Conservation (phyloP, 1,140 invertebrate genomes). For the Drosophila cardini region DNA sequence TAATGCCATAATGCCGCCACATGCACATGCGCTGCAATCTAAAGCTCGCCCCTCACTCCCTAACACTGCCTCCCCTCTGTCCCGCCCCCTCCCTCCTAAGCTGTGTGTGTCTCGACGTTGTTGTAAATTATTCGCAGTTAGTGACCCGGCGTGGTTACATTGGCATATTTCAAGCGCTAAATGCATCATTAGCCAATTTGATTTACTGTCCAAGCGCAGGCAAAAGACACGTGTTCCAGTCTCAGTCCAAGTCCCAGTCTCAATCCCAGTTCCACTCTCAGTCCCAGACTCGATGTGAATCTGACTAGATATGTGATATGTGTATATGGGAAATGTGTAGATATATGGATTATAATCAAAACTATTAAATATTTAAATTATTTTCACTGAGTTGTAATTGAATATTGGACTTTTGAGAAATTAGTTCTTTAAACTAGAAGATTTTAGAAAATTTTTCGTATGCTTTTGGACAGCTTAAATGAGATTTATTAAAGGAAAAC, state of each 20-base stretch:
- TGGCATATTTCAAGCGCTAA: conserved; percentile 82
- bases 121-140: conserved; percentile 80
- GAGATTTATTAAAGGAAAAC: too few relatives aligned
- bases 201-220: conserved; percentile 57
- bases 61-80: neutral
- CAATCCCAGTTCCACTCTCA: too few relatives aligned
- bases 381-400: too few relatives aligned
- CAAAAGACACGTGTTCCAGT: conserved; percentile 57
- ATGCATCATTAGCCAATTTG: conserved; percentile 80
- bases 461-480: too few relatives aligned
- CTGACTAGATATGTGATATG: neutral
- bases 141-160: conserved; percentile 76
- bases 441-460: too few relatives aligned
- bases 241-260: neutral
- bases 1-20: conserved; percentile 60
- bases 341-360: conserved; percentile 16
- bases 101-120: conserved; percentile 19
- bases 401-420: too few relatives aligned
- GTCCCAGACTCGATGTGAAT: conserved; percentile 9
- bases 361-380: too few relatives aligned
- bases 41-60: conserved; percentile 9
- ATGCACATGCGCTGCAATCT: conserved; percentile 39
- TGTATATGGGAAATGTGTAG: conserved; percentile 3
- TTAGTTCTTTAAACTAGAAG: too few relatives aligned
- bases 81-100: neutral